Conservation (phyloP, 2,888 invertebrate genomes). For the Chymomyza fuscimana region DNA sequence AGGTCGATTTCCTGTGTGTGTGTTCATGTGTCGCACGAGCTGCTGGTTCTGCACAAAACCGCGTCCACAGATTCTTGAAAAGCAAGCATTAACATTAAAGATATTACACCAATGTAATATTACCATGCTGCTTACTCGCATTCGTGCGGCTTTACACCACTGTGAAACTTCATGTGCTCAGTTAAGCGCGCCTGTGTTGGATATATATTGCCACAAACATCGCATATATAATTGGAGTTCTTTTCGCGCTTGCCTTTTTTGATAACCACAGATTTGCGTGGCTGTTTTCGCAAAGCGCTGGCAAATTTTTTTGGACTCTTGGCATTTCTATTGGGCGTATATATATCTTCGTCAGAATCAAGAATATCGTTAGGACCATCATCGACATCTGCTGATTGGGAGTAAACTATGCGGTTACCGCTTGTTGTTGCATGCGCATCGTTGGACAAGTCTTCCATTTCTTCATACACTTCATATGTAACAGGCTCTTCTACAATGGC, state of each 20-base stretch:
- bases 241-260: conserved; percentile 44
- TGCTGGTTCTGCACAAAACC: conserved; percentile 79
- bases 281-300: conserved; percentile 22
- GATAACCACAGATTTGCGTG: conserved; percentile 46
- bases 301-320: background rate
- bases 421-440: conserved; percentile 21
- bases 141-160: conserved; percentile 76
- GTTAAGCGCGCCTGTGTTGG: conserved; percentile 77
- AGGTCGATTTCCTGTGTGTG: conserved; percentile 79
- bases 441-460: conserved; percentile 42
- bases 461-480: conserved; percentile 46
- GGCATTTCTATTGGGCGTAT: conserved; percentile 17
- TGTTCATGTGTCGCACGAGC: conserved; percentile 79
- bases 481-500: background rate
- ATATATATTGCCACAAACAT: conserved; percentile 79
- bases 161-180: conserved; percentile 78
- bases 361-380: conserved; percentile 24
- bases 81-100: background rate
- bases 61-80: conserved; percentile 76
- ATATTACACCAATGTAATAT: background rate
- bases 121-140: conserved; percentile 73
- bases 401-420: background rate
- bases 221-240: conserved; percentile 73
- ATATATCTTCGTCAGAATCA: conserved; percentile 45
- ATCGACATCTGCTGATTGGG: conserved; percentile 29